A percentile compares a stretch with the other conserved stretches of the same genome.
phyloP scores from a whole-genome alignment of 2,888 invertebrate species.

The Chaetogeoica ovagalla region DNA sequence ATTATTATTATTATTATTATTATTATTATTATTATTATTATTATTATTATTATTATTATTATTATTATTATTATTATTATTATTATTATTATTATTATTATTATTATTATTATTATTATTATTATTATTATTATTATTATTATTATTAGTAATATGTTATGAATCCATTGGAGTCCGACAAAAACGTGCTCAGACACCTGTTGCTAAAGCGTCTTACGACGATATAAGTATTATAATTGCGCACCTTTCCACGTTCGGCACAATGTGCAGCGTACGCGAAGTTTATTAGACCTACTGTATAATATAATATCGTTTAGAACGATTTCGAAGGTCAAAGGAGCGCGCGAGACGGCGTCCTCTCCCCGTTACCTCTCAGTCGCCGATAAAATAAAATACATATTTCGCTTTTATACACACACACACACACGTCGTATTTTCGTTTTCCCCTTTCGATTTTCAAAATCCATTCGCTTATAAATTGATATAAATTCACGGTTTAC shows the following conservation, averaged over 20 bases:
- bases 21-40: background rate
- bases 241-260: background rate
- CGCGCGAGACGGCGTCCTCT: constrained; percentile 38
- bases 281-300: constrained; percentile 40
- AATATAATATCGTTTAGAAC: constrained; percentile 37
- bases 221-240: background rate
- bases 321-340: constrained; percentile 50
- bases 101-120: no score
- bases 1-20: background rate
- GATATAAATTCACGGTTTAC: no score
- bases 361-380: background rate
- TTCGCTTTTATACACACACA: constrained; percentile 21
- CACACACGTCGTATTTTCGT: background rate
- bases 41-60: background rate
- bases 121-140: no score
- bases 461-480: background rate
- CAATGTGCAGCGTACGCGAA: constrained; percentile 13
- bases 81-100: no score
- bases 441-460: constrained; percentile 33
- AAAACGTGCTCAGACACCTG: constrained; percentile 15
- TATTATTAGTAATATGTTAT: no score
- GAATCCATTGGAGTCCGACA: background rate
- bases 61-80: no score
- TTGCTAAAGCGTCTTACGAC: constrained; percentile 7
- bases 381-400: constrained; percentile 13